Base-by-base conservation (phyloP, 2,888 invertebrate species). In the Campopleginae sp. region DNA sequence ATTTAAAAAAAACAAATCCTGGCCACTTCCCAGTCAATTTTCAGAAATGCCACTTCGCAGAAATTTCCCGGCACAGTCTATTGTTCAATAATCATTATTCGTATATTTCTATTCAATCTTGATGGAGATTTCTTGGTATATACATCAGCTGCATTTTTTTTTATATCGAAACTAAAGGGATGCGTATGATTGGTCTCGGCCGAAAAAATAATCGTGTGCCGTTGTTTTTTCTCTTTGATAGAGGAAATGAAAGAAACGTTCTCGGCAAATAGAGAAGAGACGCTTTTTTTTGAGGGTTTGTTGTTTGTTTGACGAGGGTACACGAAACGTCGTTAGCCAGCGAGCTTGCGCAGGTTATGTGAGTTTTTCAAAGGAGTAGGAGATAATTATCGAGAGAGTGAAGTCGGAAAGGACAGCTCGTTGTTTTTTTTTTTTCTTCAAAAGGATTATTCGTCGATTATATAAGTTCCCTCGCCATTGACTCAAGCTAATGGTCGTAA, bases 401-500 rank as follows among this genome's bases (percentile, higher is more conserved):
- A 5, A 19, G 54, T 54, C 38, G 6, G 6, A 58, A 38, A 58
- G 23, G 42, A 51, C n/a, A 72, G 42, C 48, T 58, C 8, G 10
- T 33, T 71, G 31, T 74, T 23, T 27, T 1, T 38, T 42, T 6
- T 42, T 58, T 27, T 75, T 46, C 4, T 61, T 14, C 58, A 33
- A 38, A 42, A 68, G 58, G 80, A 82, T 82, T 77, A 77, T 71
- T 65, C 61, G 7, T 12, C 51, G 17, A 14, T 31, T 23, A 61
- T 70, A 76, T 12, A 17, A 77, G 23, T 65, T 42, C 33, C 14
- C 42, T 61, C 65, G 8, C 23, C 66, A 63, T 72, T 33, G 72
- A 38, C 27, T 78, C 10, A 10, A 72, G 78, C n/a, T 82, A 71
- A 82, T 44, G 42, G 65, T 71, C 44, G 54, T 31, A 51, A 31